Conservation (phyloP, 1,140 invertebrate species). For the Belonocnema kinseyi region DNA sequence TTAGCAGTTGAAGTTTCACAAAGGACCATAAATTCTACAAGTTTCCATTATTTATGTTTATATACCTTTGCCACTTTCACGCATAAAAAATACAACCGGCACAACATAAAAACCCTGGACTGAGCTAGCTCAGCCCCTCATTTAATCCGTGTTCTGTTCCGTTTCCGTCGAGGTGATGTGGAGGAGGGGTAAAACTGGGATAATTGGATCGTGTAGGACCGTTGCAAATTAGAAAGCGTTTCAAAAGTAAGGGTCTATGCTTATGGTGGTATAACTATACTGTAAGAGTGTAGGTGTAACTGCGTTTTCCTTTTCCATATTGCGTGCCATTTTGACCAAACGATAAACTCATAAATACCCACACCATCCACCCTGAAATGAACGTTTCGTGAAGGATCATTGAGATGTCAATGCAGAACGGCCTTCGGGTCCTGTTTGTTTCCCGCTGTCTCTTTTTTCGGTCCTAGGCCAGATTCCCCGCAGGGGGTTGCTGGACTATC, state of each 20-base stretch:
- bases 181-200: constrained; percentile 12
- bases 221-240: constrained; percentile 48
- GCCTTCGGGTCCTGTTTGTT: constrained; percentile 31
- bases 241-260: background rate
- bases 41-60: too few relatives aligned
- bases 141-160: background rate
- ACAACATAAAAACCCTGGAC: too few relatives aligned
- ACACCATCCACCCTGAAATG: constrained; percentile 50
- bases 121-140: too few relatives aligned
- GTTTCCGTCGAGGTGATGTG: background rate
- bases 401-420: constrained; percentile 32
- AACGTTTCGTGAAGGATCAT: constrained; percentile 31
- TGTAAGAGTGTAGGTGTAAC: too few relatives aligned
- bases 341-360: constrained; percentile 56
- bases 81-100: too few relatives aligned
- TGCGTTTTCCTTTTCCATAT: constrained; percentile 42
- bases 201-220: constrained; percentile 47
- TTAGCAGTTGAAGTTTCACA: too few relatives aligned
- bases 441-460: constrained; percentile 37
- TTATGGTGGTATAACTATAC: constrained; percentile 6
- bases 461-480: constrained; percentile 36
- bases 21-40: too few relatives aligned
- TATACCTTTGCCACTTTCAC: too few relatives aligned
- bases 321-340: constrained; percentile 27
- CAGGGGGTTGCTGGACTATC: constrained; percentile 13